Conservation (phyloP, 30 jellyfish, hydroid and myxozoan species). For the Cassiopea xamachana region DNA sequence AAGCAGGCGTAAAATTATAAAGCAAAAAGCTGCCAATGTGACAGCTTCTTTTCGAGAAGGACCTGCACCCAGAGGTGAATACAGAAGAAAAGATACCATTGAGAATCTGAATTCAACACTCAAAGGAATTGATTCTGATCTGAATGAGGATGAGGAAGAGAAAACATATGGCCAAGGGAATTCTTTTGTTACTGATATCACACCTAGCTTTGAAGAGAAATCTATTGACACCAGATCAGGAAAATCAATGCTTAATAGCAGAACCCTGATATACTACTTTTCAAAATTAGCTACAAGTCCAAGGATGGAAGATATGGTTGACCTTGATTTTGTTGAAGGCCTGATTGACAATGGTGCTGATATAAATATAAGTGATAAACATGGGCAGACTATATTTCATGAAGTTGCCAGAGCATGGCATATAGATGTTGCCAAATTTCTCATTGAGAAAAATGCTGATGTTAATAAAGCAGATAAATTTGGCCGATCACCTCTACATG, state of each 20-base stretch:
- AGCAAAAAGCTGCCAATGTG: neutral
- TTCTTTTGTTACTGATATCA: slow-evolving; percentile 10
- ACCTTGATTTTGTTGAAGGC: slow-evolving; percentile 80
- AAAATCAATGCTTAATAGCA: slow-evolving; percentile 45
- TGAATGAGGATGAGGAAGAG: slow-evolving; percentile 65
- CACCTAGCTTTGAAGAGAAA: slow-evolving; percentile 18
- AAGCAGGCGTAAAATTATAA: slow-evolving; percentile 39
- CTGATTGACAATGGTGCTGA: slow-evolving; percentile 85
- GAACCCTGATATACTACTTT: slow-evolving; percentile 72
- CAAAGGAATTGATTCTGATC: slow-evolving; percentile 79
- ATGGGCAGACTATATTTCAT: slow-evolving; percentile 89
- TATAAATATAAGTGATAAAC: slow-evolving; percentile 68
- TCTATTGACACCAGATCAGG: neutral
- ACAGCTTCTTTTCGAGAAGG: slow-evolving; percentile 40
- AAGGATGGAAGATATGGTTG: slow-evolving; percentile 61
- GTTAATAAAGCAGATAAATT: slow-evolving; percentile 71
- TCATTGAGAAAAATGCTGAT: slow-evolving; percentile 67
- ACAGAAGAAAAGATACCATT: slow-evolving; percentile 19
- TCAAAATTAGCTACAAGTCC: slow-evolving; percentile 74
- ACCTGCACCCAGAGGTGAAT: slow-evolving; percentile 64
- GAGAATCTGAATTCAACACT: slow-evolving; percentile 66
- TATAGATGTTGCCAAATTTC: slow-evolving; percentile 84
- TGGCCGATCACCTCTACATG: slow-evolving; percentile 93
- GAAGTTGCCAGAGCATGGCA: slow-evolving; percentile 95
- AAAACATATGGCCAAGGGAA: neutral